Percentiles rank a stretch among this genome's conserved stretches.
Evolutionary conservation across 2,797 vertebrate species (phyloP).

Genomic region (Lacerta bilineata): DNA sequence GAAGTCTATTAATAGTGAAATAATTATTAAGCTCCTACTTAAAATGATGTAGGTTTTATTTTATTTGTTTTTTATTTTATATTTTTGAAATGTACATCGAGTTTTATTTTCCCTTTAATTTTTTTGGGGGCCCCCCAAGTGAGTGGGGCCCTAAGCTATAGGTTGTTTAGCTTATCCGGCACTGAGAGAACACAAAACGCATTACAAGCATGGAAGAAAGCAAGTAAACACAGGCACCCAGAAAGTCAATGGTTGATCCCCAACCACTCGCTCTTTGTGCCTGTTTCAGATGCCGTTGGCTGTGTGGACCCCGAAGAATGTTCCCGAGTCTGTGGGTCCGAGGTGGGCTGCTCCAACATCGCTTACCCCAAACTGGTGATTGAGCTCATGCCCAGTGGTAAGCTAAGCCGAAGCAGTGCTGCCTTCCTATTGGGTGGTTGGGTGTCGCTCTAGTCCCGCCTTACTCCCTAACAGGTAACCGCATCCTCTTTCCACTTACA

Average conservation of each 20-base stretch:
- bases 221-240: neutral
- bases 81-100: too few species aligned
- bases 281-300: constrained; percentile 69
- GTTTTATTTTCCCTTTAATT: too few species aligned
- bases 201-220: too few species aligned
- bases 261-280: neutral
- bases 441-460: neutral
- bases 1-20: too few species aligned
- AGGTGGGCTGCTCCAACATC: constrained; percentile 94
- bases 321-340: constrained; percentile 84
- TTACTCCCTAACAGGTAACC: neutral
- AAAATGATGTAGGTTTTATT: too few species aligned
- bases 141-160: too few species aligned
- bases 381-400: constrained; percentile 92
- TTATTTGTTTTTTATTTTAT: too few species aligned
- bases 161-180: too few species aligned
- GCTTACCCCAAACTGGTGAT: constrained; percentile 92
- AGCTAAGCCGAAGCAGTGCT: constrained; percentile 40
- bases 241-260: rapidly evolving
- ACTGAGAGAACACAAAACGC: too few species aligned
- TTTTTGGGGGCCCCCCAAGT: too few species aligned
- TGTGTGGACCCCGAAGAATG: constrained; percentile 78
- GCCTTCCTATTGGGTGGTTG: rapidly evolving
- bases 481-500: rapidly evolving
- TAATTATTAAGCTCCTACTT: too few species aligned